A percentile compares a stretch with the other conserved stretches of the same genome.
Conservation (phyloP, 2,113 vertebrate species). For the Diglossa brunneiventris region DNA sequence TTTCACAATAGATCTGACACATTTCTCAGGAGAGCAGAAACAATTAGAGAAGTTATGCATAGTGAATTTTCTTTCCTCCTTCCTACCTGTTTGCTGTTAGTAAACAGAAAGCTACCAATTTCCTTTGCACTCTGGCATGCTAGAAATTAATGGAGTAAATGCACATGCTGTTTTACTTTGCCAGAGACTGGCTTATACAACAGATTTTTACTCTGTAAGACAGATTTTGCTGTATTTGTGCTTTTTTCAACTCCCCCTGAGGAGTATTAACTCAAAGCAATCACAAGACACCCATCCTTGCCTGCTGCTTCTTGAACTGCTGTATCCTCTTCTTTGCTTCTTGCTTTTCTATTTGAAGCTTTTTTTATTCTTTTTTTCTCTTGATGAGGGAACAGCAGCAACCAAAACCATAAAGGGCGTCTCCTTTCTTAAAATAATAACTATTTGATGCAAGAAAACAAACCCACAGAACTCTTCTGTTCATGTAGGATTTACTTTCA, state of each 20-base stretch:
- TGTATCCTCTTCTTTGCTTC: neutral
- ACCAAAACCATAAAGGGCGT: neutral
- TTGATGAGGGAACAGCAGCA: neutral
- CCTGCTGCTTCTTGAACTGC: conserved; percentile 33
- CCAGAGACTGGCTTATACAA: conserved; percentile 56
- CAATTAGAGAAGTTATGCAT: neutral
- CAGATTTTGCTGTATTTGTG: conserved; percentile 63
- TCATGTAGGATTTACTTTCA: neutral
- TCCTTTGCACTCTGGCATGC: neutral
- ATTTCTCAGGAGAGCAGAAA: neutral
- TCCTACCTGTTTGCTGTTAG: conserved; percentile 9
- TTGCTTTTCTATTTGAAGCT: conserved; percentile 4
- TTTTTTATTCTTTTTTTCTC: neutral
- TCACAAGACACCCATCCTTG: conserved; percentile 46
- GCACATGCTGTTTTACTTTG: conserved; percentile 12
- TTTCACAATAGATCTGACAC: neutral
- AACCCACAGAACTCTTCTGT: neutral
- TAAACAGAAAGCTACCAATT: neutral
- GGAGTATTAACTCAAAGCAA: conserved; percentile 67
- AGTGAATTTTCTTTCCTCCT: neutral
- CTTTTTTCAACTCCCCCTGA: conserved; percentile 55
- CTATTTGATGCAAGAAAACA: neutral
- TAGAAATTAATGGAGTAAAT: conserved; percentile 45
- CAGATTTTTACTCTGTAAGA: conserved; percentile 62
- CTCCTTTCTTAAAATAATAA: neutral